Conservation (phyloP, 1,140 invertebrate genomes). For the Drosophila nasuta region DNA sequence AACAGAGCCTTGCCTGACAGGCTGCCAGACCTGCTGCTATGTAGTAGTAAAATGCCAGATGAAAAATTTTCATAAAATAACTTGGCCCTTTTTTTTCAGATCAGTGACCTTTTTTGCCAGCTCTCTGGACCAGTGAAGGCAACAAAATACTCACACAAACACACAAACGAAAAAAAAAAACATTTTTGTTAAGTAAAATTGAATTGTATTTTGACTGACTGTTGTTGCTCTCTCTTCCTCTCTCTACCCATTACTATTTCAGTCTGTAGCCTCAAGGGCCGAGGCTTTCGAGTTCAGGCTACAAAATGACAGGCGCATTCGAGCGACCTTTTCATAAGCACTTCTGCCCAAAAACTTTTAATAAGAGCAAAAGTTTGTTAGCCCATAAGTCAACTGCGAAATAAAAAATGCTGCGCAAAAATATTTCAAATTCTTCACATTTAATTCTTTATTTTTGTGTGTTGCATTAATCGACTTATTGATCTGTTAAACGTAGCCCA, state of each 20-base stretch:
- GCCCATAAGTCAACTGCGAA: neutral
- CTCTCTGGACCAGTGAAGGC: slow-evolving; percentile 11
- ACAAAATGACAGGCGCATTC: slow-evolving; percentile 54
- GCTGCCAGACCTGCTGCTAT: neutral
- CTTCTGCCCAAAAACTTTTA: slow-evolving; percentile 1
- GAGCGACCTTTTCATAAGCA: slow-evolving; percentile 32
- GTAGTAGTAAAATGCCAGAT: slow-evolving; percentile 51
- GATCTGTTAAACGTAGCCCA: slow-evolving; percentile 6
- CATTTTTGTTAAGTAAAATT: slow-evolving; percentile 70
- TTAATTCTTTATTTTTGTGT: neutral
- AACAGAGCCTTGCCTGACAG: slow-evolving; percentile 1
- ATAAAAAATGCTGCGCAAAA: slow-evolving; percentile 11
- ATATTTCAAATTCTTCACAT: slow-evolving; percentile 18
- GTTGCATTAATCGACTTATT: slow-evolving; percentile 4
- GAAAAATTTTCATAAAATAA: slow-evolving; percentile 78
- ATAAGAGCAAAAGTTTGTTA: slow-evolving; percentile 14
- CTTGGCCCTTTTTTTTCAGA: slow-evolving; percentile 79
- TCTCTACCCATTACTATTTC: neutral
- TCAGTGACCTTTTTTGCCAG: slow-evolving; percentile 72
- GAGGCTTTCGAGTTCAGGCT: slow-evolving; percentile 27
- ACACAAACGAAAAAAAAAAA: slow-evolving; percentile 19
- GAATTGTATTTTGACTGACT: slow-evolving; percentile 75
- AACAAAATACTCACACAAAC: slow-evolving; percentile 16
- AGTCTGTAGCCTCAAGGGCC: neutral
- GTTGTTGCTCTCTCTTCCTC: neutral